These are phyloP conservation scores for Volucella inflata DNA, from an alignment of 2,888 invertebrate species.

Conservation along the genomic window DNA sequence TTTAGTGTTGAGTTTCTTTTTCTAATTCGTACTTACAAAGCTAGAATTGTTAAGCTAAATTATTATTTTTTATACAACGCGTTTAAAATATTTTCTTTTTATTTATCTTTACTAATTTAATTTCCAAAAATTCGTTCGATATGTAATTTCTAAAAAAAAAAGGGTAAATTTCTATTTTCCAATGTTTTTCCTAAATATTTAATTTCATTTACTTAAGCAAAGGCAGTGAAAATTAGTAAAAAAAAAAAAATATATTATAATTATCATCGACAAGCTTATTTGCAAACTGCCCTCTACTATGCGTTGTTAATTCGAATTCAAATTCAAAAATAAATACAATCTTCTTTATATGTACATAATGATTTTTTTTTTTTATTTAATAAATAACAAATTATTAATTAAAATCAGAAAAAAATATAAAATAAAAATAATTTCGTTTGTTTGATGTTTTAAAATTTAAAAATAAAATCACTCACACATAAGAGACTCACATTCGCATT, in stretches of 20 bases:
- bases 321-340: slow-evolving; percentile 68
- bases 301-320: slow-evolving; percentile 28
- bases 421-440: slow-evolving; percentile 16
- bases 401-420: slow-evolving; percentile 38
- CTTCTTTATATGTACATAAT: slow-evolving; percentile 55
- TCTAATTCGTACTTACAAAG: slow-evolving; percentile 52
- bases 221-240: slow-evolving; percentile 55
- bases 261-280: slow-evolving; percentile 17
- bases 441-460: slow-evolving; percentile 29
- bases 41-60: slow-evolving; percentile 36
- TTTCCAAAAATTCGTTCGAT: slow-evolving; percentile 47
- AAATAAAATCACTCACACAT: slow-evolving; percentile 45
- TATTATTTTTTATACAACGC: slow-evolving; percentile 36
- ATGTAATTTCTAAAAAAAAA: slow-evolving; percentile 24
- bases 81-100: slow-evolving; percentile 3
- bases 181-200: background rate
- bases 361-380: slow-evolving; percentile 63
- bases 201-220: slow-evolving; percentile 27
- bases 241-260: slow-evolving; percentile 7
- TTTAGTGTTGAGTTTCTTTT: background rate
- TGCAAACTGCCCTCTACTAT: slow-evolving; percentile 24
- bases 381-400: slow-evolving; percentile 71
- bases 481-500: slow-evolving; percentile 34
- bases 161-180: background rate
- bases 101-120: background rate